These are phyloP conservation scores for Scyliorhinus canicula DNA, from an alignment of 2,797 vertebrate species.

Conservation along the genomic window DNA sequence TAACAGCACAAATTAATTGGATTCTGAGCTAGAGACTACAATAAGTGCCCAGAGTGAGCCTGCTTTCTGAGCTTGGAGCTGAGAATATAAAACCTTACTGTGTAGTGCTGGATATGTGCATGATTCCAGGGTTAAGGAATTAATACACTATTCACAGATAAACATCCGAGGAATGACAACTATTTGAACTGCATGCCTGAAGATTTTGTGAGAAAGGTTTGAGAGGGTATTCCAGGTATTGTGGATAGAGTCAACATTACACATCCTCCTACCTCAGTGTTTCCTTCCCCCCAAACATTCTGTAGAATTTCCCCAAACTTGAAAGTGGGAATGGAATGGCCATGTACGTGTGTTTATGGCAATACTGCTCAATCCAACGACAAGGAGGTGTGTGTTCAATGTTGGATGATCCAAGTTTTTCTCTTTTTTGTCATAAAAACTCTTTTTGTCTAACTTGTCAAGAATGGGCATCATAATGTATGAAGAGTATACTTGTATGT, in stretches of 20 bases:
- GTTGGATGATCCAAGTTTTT: not conserved
- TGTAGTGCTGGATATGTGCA: not conserved
- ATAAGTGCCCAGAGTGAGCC: not conserved
- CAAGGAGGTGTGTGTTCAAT: not conserved
- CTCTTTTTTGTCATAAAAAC: not conserved
- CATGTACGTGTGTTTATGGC: not conserved
- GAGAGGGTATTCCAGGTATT: not conserved
- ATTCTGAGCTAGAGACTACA: not conserved
- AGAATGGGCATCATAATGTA: not conserved
- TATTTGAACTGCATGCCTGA: not conserved
- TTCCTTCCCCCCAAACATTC: not conserved
- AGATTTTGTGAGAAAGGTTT: not conserved
- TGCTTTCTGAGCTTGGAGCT: constrained; percentile 14
- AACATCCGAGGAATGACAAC: not conserved
- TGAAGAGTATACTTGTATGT: too few relatives aligned
- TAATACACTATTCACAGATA: not conserved
- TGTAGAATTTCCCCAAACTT: not conserved
- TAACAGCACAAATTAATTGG: not conserved
- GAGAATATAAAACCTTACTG: not conserved
- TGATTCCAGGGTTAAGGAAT: constrained; percentile 19
- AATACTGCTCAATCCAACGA: not conserved
- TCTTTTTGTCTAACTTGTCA: not conserved
- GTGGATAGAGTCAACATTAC: too few relatives aligned
- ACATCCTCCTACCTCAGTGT: not conserved
- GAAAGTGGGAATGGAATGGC: not conserved